A percentile compares a stretch with the other conserved stretches of the same genome.
Conservation (phyloP, 2,888 invertebrate species). For the Metopia argyrocephala region DNA sequence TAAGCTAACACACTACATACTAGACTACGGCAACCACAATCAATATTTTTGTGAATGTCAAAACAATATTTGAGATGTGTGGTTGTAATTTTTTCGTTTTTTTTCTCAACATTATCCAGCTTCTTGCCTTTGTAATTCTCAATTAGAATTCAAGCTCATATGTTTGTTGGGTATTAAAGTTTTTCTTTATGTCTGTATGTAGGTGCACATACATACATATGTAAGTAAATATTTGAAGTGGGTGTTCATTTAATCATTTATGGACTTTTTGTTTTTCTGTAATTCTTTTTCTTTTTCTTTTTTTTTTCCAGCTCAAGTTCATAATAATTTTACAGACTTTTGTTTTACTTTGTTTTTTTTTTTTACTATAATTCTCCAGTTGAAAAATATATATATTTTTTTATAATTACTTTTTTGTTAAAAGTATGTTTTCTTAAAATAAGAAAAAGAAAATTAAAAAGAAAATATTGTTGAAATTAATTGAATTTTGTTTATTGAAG, state of each 20-base stretch:
- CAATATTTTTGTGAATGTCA: too few species aligned
- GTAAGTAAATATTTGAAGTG: too few species aligned
- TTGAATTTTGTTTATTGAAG: conserved; percentile 1
- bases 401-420: background rate
- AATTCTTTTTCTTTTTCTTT: conserved; percentile 52
- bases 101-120: background rate
- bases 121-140: background rate
- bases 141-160: too few species aligned
- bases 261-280: conserved; percentile 53
- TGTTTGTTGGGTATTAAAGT: background rate
- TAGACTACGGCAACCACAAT: too few species aligned
- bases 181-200: background rate
- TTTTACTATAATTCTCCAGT: conserved; percentile 9
- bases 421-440: background rate
- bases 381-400: background rate
- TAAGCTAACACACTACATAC: too few species aligned
- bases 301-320: conserved; percentile 56
- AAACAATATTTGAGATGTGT: too few species aligned
- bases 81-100: background rate
- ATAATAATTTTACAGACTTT: conserved; percentile 43
- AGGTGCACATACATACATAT: background rate
- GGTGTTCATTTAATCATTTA: too few species aligned
- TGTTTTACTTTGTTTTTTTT: conserved; percentile 9
- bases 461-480: conserved; percentile 21
- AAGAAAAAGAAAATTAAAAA: background rate